Base-by-base conservation (phyloP, 2,113 vertebrate species). In the Heliornis fulica region DNA sequence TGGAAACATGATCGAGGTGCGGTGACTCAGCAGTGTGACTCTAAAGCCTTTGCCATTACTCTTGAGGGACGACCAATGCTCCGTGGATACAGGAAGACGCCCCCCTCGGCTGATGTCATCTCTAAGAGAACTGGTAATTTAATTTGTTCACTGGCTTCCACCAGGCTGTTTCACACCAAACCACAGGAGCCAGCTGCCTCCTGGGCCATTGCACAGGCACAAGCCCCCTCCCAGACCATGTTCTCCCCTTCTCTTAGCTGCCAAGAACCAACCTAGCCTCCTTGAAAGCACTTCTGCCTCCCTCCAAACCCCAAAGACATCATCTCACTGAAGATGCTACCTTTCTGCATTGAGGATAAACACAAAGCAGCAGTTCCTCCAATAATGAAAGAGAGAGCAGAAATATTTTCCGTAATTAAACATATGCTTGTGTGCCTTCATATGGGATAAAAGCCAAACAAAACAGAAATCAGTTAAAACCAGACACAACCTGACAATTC, bases 1-100 rank as follows among this genome's bases (percentile, higher is more conserved):
- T 53, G 46, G 63, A 80, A 86, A 83, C 11, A 7, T 1, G 2
- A 63, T 32, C 38, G 59, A 94, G 80, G 60, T n/a, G 83, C 92
- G 38, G 23, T 94, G 94, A 95, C 86, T 95, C 93, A 90, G 79
- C 72, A 90, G 83, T 3, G 0, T 5, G 26, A 36, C 51, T 89
- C 29, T 63, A 70, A 31, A 0, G 2, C 19, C 46, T 41, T n/a
- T 54, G 59, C 54, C 22, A 3, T 57, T 43, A 54, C 34, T 38
- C 43, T 32, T 50, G 38, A 14, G 9, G 36, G 29, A 65, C 19
- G 54, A 65, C 15, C 34, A 38, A 25, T 7, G 23, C 60, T 75
- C 5, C 0, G 4, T 4, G 6, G 51, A 21, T 54, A 74, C 4
- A 61, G 50, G 15, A 89, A 64, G 48, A 85, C 20, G 20, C 7